Evolutionary conservation across 2,797 vertebrate species (phyloP), one percentile per base, ranked within the genome.

Genomic region (Hydrocynus forskahlii): DNA sequence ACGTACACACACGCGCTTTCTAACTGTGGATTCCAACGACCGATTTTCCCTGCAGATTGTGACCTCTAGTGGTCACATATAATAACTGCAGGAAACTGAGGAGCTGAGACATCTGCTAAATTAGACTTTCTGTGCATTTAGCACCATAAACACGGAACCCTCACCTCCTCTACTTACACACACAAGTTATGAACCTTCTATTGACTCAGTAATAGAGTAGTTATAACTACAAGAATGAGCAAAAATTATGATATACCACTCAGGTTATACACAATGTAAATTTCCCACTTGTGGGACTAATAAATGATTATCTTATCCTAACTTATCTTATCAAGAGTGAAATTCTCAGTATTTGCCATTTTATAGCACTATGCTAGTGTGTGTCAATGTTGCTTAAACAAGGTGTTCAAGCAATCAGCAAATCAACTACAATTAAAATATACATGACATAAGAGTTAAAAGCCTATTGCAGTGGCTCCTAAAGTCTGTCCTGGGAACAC

Each of bases 1-100:
- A 54, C 16, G 14, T 17, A 54, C 45, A 48, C 43, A 45, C 43
- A 45, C 1, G 9, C 43, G 6, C 43, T 7, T 10, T 45, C 9
- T 45, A 45, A 45, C 43, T 45, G 43, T 10, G 9, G 9, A 45
- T 45, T 29, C 35, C 4, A 35, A 35, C 35, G 35, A 35, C 45
- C 12, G 45, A 8, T 48, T 48, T 48, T 48, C 45, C 45, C 45
- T 8, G 12, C 45, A 70, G 68, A 82, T 78, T 76, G 75, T 78
- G 70, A 82, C 86, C 85, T 91, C 93, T 91, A 84, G 55, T 64
- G 93, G 89, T 66, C 12, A 78, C 50, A 38, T 12, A 0, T 5
- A 72, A n/a, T 17, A 43, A 88, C 59, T 89, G 69, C 87, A 90
- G 55, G 0, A 43, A 75, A 40, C 0, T 25, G 75, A 0, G 4